A percentile compares a stretch with the other conserved stretches of the same genome.
phyloP scores from a whole-genome alignment of 1,140 invertebrate species.

The Caenorhabditis brenneri region DNA sequence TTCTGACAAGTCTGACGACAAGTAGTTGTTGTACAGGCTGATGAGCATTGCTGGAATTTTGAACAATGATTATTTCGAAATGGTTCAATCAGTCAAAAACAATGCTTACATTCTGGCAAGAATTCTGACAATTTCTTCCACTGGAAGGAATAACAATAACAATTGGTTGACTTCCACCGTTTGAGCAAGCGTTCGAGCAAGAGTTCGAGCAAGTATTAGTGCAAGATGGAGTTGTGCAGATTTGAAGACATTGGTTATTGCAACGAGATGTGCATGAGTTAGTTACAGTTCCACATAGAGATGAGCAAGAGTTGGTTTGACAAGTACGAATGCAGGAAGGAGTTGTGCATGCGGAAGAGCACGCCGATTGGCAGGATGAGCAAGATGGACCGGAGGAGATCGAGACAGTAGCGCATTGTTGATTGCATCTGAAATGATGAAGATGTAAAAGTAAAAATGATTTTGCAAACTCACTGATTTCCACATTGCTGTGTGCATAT shows the following conservation, averaged over 20 bases:
- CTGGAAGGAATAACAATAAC: slow-evolving; percentile 15
- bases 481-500: not conserved
- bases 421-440: not conserved
- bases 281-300: not conserved
- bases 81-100: not conserved
- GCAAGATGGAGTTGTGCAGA: slow-evolving; percentile 15
- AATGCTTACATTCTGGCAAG: not conserved
- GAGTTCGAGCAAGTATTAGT: not conserved
- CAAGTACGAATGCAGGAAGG: slow-evolving; percentile 1
- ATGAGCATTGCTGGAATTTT: not conserved
- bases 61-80: no score
- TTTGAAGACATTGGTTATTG: slow-evolving; percentile 17
- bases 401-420: not conserved
- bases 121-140: slow-evolving; percentile 8
- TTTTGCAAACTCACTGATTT: not conserved
- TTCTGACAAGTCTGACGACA: slow-evolving; percentile 19
- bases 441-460: no score
- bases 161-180: slow-evolving; percentile 17
- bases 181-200: slow-evolving; percentile 29
- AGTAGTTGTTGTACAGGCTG: not conserved
- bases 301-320: not conserved
- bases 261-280: not conserved
- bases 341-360: not conserved
- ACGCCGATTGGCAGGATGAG: slow-evolving; percentile 4
- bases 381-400: not conserved